A percentile compares a stretch with the other conserved stretches of the same genome.
phyloP scores from a whole-genome alignment of 2,113 vertebrate genomes.

The Prionailurus viverrinus region DNA sequence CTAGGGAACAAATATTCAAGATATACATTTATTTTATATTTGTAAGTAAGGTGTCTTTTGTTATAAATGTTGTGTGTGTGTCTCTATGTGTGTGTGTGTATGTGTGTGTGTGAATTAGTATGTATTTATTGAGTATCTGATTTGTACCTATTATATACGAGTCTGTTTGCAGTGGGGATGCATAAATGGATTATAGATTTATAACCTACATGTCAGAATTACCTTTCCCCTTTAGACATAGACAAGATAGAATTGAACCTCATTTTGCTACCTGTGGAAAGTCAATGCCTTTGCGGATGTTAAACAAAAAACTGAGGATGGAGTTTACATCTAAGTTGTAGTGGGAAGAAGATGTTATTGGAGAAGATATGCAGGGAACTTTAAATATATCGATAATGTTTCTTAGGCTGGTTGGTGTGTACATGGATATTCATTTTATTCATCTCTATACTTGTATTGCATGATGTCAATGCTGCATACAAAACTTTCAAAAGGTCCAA shows the following conservation, averaged over 20 bases:
- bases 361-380: not conserved
- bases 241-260: not conserved
- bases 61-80: not conserved
- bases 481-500: not conserved
- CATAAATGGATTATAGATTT: not conserved
- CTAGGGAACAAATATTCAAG: slow-evolving; percentile 59
- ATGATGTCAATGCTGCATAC: not conserved
- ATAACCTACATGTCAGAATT: not conserved
- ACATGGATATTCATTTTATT: not conserved
- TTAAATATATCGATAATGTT: not conserved
- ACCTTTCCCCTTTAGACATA: slow-evolving; percentile 3
- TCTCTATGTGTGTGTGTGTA: not conserved
- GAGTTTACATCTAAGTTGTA: not conserved
- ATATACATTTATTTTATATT: not conserved
- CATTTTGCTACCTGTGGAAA: slow-evolving; percentile 13
- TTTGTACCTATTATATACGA: not conserved
- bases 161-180: not conserved
- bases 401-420: not conserved
- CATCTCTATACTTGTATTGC: not conserved
- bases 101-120: not conserved
- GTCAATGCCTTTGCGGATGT: not conserved
- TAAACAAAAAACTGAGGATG: not conserved
- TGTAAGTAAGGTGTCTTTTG: not conserved
- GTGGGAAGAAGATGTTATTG: not conserved
- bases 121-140: not conserved